Evolutionary conservation across 37 sponge, comb jelly and placozoan genomes (phyloP), one percentile per base, ranked within the genome.

Genomic region (Agelas oroides): DNA sequence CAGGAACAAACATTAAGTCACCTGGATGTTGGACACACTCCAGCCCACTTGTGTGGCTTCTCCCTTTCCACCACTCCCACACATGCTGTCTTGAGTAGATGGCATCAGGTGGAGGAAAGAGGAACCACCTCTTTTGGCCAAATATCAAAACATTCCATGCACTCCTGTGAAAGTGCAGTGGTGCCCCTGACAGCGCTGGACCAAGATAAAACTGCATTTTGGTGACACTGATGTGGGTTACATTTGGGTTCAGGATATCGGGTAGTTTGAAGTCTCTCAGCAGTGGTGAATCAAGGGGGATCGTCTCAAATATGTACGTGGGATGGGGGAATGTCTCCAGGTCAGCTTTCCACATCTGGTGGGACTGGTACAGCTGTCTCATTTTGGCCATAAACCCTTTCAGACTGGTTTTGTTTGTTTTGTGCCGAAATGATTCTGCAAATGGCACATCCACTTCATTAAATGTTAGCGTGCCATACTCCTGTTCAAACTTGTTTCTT

Each of bases 21-120:
- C 94, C 94, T 24, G 92, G 81, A 28, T 86, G 57, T 69, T 96
- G 97, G 21, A 89, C 80, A 76, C 97, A 96, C 82, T 95, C 95
- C 70, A 91, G 54, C 21, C 83, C 89, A 66, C 69, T 71, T 14
- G 65, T 56, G 6, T 60, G 72, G 19, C n/a, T 62, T 27, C 66
- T 60, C 18, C 59, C 79, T 80, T 64, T 71, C 86, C 94, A 96
- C 97, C 97, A 96, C 6, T 86, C 84, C 87, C 86, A 86, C 1
- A 88, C 85, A 36, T 73, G 94, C 65, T 86, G 74, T 60, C 80
- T 86, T 5, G 92, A 81, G 69, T 87, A 96, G 65, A 87, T 86
- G 30, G 97, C 89, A 23, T 68, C 27, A n/a, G 63, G 30, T 6
- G 97, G 97, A 0, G 97, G 97, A 35, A 71, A 79, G 15, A 96